Conservation (phyloP, 2,797 vertebrate genomes). For the Ficedula albicollis region DNA sequence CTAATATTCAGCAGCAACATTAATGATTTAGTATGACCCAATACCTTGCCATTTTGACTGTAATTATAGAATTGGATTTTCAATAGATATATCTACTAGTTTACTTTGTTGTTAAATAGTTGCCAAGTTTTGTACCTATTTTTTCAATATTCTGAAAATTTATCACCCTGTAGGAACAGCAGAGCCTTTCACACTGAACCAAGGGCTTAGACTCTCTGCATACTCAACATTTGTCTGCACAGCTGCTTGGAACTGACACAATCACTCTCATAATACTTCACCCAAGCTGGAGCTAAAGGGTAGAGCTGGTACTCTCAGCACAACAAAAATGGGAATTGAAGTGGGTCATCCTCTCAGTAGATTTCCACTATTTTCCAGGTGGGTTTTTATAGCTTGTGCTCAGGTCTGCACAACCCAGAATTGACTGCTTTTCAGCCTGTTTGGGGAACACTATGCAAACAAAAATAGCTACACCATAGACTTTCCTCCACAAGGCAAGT, state of each 20-base stretch:
- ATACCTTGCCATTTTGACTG: neutral
- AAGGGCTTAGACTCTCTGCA: neutral
- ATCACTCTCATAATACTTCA: accelerated
- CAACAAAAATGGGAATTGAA: neutral
- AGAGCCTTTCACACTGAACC: neutral
- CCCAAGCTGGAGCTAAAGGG: neutral
- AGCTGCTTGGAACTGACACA: neutral
- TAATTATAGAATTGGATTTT: neutral
- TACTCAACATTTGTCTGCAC: neutral
- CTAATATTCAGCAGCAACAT: neutral
- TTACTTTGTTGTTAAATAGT: neutral
- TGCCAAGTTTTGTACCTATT: neutral
- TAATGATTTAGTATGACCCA: neutral
- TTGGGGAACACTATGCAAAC: neutral
- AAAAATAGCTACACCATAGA: neutral
- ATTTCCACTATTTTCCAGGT: neutral
- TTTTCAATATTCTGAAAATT: neutral
- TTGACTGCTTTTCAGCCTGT: neutral
- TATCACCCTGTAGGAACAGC: neutral
- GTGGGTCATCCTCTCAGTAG: neutral
- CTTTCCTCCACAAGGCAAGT: neutral
- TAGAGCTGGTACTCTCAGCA: neutral
- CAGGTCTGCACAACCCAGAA: neutral
- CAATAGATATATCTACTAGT: neutral
- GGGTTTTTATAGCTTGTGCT: neutral